A percentile compares a stretch with the other conserved stretches of the same genome.
Conservation (phyloP, 1,140 invertebrate genomes). For the Glossosoma conforme region DNA sequence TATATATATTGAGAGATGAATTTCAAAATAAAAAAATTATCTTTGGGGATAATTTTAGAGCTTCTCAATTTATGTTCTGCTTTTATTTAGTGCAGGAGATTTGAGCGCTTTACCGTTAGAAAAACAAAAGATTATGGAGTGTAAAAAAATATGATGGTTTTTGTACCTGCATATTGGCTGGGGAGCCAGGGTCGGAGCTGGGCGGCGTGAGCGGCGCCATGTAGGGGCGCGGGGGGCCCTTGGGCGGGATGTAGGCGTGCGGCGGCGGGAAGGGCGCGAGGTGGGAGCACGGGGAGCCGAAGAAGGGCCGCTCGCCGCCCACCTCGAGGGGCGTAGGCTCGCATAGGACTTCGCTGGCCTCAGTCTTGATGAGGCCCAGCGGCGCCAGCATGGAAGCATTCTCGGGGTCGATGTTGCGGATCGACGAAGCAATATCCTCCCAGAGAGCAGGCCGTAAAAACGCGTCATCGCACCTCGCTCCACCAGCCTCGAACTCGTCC, state of each 20-base stretch:
- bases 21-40: too few species aligned
- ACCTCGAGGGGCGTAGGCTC: slow-evolving; percentile 44
- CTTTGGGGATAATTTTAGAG: too few species aligned
- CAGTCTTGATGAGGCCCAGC: slow-evolving; percentile 59
- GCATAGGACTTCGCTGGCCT: slow-evolving; percentile 47
- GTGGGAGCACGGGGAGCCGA: slow-evolving; percentile 6
- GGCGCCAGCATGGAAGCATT: slow-evolving; percentile 79
- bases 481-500: slow-evolving; percentile 23
- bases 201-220: slow-evolving; percentile 76
- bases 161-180: slow-evolving; percentile 56
- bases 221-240: slow-evolving; percentile 57
- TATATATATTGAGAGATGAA: too few species aligned
- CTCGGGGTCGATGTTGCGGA: slow-evolving; percentile 82
- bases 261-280: slow-evolving; percentile 44
- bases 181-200: slow-evolving; percentile 76
- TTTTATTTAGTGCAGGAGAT: too few species aligned
- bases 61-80: too few species aligned
- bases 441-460: slow-evolving; percentile 77
- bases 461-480: slow-evolving; percentile 65
- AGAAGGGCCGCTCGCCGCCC: slow-evolving; percentile 26
- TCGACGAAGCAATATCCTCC: slow-evolving; percentile 85
- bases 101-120: too few species aligned
- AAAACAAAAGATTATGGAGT: too few species aligned
- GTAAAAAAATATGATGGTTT: too few species aligned
- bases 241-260: slow-evolving; percentile 40